These are phyloP conservation scores for Drosophila parabipectinata DNA, from an alignment of 1,140 invertebrate genomes.

Conservation along the genomic window DNA sequence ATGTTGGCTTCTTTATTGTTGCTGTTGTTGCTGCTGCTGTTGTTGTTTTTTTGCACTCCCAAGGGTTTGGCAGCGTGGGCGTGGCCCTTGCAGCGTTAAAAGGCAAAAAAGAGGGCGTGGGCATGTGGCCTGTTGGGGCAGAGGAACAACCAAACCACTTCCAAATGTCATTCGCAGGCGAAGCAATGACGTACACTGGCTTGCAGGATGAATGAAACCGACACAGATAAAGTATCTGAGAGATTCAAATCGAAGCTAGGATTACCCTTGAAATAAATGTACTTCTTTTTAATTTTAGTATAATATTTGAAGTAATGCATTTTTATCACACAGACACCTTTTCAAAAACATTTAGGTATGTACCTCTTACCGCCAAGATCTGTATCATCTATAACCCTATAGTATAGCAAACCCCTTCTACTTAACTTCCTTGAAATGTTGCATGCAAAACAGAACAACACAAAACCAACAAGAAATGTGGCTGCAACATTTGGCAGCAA, in stretches of 20 bases:
- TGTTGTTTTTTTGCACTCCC: conserved; percentile 11
- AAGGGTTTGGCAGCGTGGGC: conserved; percentile 44
- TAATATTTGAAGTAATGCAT: too few species aligned
- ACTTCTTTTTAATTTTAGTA: too few species aligned
- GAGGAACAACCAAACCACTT: conserved; percentile 67
- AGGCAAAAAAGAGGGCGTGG: conserved; percentile 16
- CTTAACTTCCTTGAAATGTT: conserved; percentile 18
- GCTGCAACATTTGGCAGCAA: conserved; percentile 73
- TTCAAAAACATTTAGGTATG: too few species aligned
- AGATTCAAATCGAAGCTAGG: not conserved
- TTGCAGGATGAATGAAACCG: conserved; percentile 6
- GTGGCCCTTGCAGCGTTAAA: conserved; percentile 48
- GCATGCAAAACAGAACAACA: conserved; percentile 12
- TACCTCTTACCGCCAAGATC: not conserved
- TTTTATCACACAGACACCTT: too few species aligned
- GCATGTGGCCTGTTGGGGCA: not conserved
- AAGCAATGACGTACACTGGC: conserved; percentile 65
- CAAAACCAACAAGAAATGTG: conserved; percentile 50
- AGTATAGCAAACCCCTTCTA: conserved; percentile 5
- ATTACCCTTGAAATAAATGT: not conserved
- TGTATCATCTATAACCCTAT: not conserved
- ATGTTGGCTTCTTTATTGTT: conserved; percentile 45
- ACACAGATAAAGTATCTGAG: conserved; percentile 14
- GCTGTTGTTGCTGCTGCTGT: not conserved
- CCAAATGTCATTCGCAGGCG: conserved; percentile 74